A percentile compares a stretch with the other conserved stretches of the same genome.
Conservation (phyloP, 1,140 invertebrate species). For the Ips typographus region DNA sequence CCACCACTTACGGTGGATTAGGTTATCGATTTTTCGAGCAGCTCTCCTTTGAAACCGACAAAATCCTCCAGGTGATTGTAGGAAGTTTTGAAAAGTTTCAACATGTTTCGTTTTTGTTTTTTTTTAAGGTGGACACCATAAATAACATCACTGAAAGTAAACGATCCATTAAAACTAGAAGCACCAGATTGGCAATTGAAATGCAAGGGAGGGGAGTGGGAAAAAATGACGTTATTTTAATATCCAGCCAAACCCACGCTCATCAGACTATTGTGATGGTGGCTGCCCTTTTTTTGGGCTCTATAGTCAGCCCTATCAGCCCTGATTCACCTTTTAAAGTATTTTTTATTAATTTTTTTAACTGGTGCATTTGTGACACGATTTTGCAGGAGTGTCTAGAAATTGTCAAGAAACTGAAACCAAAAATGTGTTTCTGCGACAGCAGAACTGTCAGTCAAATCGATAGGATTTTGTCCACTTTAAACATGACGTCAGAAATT, state of each 20-base stretch:
- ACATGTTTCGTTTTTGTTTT: conserved; percentile 1
- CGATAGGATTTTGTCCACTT: conserved; percentile 32
- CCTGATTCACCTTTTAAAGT: conserved; percentile 32
- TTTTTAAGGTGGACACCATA: conserved; percentile 33
- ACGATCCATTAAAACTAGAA: conserved; percentile 37
- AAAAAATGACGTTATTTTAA: conserved; percentile 41
- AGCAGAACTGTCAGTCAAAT: conserved; percentile 36
- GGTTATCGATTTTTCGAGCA: conserved; percentile 27
- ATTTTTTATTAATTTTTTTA: background rate
- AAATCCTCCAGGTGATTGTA: conserved; percentile 21
- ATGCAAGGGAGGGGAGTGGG: conserved; percentile 31
- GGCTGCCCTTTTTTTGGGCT: conserved; percentile 39
- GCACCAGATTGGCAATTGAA: conserved; percentile 39
- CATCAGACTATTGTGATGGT: conserved; percentile 44
- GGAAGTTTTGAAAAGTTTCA: background rate
- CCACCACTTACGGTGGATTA: conserved; percentile 26
- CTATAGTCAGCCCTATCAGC: conserved; percentile 42
- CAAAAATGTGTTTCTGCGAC: conserved; percentile 45
- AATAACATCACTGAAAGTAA: conserved; percentile 41
- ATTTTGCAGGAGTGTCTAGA: conserved; percentile 35
- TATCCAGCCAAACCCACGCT: conserved; percentile 38
- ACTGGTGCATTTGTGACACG: background rate
- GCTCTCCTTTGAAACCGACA: conserved; percentile 24
- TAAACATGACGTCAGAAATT: conserved; percentile 22
- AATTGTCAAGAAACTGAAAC: conserved; percentile 37